Evolutionary conservation across 2,797 vertebrate genomes (phyloP).

Genomic region (Coendou prehensilis): DNA sequence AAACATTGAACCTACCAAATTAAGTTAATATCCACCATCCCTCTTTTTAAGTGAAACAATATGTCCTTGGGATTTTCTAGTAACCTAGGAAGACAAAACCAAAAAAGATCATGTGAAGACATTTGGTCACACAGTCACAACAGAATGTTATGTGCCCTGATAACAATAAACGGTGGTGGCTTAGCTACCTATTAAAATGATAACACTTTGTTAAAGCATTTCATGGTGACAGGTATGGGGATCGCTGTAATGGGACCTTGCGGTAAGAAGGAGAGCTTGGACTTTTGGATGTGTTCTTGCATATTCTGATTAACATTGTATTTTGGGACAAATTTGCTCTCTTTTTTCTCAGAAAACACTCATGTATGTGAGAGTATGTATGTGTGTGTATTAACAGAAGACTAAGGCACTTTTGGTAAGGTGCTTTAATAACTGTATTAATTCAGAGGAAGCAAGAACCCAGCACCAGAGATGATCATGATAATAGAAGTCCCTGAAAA

Average conservation of each 20-base stretch:
- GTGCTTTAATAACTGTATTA: background rate
- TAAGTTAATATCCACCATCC: background rate
- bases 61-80: background rate
- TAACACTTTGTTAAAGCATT: background rate
- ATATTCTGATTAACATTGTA: background rate
- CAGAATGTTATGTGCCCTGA: background rate
- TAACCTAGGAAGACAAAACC: constrained; percentile 3
- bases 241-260: background rate
- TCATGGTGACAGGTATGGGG: background rate
- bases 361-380: background rate
- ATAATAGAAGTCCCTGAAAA: background rate
- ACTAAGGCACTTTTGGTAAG: background rate
- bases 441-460: background rate
- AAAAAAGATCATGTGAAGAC: background rate
- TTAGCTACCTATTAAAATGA: background rate
- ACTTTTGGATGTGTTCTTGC: background rate
- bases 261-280: background rate
- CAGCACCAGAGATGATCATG: background rate
- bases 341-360: background rate
- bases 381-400: background rate
- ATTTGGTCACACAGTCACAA: background rate
- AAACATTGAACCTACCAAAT: background rate
- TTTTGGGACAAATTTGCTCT: background rate
- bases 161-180: background rate
- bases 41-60: constrained; percentile 12